A percentile compares a stretch with the other conserved stretches of the same genome.
These are phyloP conservation scores for Psittacula cyanocephala DNA, from an alignment of 2,113 vertebrate species.

Conservation along the genomic window DNA sequence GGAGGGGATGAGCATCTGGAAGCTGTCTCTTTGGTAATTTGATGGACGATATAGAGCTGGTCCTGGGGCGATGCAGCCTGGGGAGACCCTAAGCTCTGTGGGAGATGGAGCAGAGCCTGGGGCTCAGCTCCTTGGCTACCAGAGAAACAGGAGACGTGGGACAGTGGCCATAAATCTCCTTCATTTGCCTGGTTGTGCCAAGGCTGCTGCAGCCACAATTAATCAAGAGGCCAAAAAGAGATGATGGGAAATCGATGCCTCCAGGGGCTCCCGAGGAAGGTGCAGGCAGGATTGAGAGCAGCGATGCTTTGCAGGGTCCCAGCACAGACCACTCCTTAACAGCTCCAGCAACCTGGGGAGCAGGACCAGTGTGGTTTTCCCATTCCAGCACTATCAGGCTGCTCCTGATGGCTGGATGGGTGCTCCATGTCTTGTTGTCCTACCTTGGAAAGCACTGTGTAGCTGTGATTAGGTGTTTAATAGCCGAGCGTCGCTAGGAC, in stretches of 20 bases:
- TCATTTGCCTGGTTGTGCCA: accelerated
- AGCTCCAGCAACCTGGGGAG: not conserved
- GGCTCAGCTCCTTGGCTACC: not conserved
- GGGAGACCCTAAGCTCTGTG: not conserved
- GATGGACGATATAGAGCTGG: not conserved
- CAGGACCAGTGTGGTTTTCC: not conserved
- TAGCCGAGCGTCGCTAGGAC: not conserved
- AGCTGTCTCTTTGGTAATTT: slow-evolving; percentile 10
- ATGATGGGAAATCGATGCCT: not conserved
- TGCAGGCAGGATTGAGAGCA: not conserved
- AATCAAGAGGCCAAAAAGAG: not conserved
- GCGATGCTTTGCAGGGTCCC: accelerated
- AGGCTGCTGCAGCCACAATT: not conserved
- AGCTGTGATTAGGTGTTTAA: not conserved
- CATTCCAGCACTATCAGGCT: not conserved
- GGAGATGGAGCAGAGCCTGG: not conserved
- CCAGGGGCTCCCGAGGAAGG: not conserved
- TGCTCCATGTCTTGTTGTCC: not conserved
- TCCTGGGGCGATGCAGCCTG: accelerated
- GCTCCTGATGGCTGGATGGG: not conserved
- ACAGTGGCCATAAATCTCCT: not conserved
- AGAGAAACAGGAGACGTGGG: not conserved
- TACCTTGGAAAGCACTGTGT: not conserved
- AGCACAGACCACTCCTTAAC: not conserved
- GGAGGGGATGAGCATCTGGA: not conserved